phyloP scores from a whole-genome alignment of 2,888 invertebrate genomes.

The Andrena flavipes region DNA sequence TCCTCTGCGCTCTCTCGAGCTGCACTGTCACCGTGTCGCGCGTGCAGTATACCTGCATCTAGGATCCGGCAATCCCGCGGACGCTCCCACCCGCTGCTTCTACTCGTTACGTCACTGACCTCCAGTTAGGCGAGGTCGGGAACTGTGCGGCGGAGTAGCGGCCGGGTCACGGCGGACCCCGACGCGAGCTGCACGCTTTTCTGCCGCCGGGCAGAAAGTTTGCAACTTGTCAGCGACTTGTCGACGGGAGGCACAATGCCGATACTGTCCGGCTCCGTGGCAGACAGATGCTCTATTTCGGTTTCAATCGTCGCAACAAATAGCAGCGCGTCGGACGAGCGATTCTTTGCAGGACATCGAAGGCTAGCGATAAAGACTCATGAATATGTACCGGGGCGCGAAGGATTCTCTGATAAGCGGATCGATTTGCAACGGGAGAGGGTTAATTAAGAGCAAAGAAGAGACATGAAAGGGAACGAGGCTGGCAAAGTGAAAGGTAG shows the following conservation, averaged over 20 bases:
- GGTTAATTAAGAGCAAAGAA: neutral
- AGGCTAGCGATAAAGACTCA: neutral
- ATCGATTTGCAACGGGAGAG: neutral
- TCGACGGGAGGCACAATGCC: too few relatives aligned
- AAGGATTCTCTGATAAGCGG: neutral
- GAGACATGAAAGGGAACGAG: neutral
- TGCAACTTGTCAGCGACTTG: neutral
- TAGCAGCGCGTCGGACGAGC: neutral
- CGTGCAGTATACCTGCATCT: slow-evolving; percentile 63
- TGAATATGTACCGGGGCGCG: too few relatives aligned
- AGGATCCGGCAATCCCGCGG: slow-evolving; percentile 63
- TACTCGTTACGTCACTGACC: slow-evolving; percentile 74
- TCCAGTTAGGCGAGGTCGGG: slow-evolving; percentile 77
- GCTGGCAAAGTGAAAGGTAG: neutral
- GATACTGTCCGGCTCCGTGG: too few relatives aligned
- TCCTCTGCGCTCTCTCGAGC: slow-evolving; percentile 25
- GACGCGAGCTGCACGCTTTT: slow-evolving; percentile 29
- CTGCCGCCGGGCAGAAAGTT: slow-evolving; percentile 8
- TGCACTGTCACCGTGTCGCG: slow-evolving; percentile 48
- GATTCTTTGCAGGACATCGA: neutral
- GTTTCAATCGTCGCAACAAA: neutral
- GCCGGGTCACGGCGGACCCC: slow-evolving; percentile 51
- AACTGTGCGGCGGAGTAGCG: slow-evolving; percentile 55
- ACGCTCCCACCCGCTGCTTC: slow-evolving; percentile 37
- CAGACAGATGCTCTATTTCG: too few relatives aligned